Evolutionary conservation across 2,888 invertebrate species (phyloP).

Genomic region (Thera obeliscata): DNA sequence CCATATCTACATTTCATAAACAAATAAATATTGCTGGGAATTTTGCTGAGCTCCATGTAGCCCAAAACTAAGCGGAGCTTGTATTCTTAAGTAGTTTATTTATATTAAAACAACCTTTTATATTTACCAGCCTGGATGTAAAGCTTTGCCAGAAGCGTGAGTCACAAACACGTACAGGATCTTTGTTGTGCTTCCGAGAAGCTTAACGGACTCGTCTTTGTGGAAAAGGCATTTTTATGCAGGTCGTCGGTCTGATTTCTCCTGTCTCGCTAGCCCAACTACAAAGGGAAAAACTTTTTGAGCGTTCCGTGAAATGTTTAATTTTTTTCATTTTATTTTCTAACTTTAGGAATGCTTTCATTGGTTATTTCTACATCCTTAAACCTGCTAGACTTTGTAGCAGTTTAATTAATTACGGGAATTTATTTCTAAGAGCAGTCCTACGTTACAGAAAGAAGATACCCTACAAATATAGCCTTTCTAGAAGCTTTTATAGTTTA

Average conservation of each 20-base stretch:
- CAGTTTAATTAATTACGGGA: too few species aligned
- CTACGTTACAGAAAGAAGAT: too few species aligned
- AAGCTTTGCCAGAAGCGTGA: constrained; percentile 66
- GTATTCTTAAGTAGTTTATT: not conserved
- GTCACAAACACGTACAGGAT: constrained; percentile 77
- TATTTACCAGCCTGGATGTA: constrained; percentile 57
- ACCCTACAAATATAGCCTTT: too few species aligned
- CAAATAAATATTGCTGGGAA: too few species aligned
- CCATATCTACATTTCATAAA: too few species aligned
- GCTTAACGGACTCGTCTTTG: constrained; percentile 71
- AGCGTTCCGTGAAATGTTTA: not conserved
- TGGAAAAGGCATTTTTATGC: constrained; percentile 77
- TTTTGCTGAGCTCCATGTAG: not conserved
- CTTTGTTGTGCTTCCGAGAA: constrained; percentile 83
- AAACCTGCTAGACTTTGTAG: too few species aligned
- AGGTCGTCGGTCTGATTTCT: constrained; percentile 77
- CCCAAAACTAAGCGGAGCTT: not conserved
- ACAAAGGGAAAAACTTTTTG: constrained; percentile 40
- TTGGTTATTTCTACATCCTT: too few species aligned
- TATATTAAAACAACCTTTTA: constrained; percentile 28
- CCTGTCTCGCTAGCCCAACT: constrained; percentile 60
- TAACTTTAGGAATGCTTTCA: not conserved
- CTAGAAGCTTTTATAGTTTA: too few species aligned
- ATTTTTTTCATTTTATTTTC: not conserved
- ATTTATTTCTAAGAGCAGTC: too few species aligned